These are phyloP conservation scores for Electrophaes corylata DNA, from an alignment of 2,888 invertebrate species.

Conservation along the genomic window DNA sequence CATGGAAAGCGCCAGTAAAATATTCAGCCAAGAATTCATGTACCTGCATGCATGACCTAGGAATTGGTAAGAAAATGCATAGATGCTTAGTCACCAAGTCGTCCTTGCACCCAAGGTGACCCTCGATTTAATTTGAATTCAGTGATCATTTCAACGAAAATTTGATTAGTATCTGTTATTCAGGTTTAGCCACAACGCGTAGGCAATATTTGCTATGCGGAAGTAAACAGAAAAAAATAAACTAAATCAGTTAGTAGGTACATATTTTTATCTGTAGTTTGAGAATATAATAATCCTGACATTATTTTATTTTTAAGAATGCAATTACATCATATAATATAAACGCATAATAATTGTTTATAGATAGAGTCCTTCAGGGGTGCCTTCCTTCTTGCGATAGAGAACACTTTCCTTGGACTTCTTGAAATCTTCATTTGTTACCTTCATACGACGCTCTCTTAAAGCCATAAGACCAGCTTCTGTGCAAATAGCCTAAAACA, in stretches of 20 bases:
- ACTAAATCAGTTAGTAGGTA: slow-evolving; percentile 6
- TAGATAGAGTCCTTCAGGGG: slow-evolving; percentile 99
- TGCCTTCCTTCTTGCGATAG: slow-evolving; percentile 99
- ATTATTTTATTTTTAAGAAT: slow-evolving; percentile 15
- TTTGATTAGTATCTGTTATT: too few relatives aligned
- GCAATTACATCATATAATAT: slow-evolving; percentile 26
- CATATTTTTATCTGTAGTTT: slow-evolving; percentile 22
- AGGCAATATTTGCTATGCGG: too few relatives aligned
- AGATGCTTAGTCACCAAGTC: too few relatives aligned
- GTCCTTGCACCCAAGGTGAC: too few relatives aligned
- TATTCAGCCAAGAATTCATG: too few relatives aligned
- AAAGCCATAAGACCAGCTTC: slow-evolving; percentile 99
- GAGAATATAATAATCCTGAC: slow-evolving; percentile 10
- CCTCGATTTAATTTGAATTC: too few relatives aligned
- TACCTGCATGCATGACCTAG: too few relatives aligned
- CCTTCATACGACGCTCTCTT: slow-evolving; percentile 99
- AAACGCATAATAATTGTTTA: slow-evolving; percentile 76
- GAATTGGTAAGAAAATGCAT: too few relatives aligned
- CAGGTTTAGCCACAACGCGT: too few relatives aligned
- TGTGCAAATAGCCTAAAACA: slow-evolving; percentile 96
- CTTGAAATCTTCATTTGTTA: slow-evolving; percentile 99
- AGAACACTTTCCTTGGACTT: slow-evolving; percentile 99
- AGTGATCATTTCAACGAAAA: too few relatives aligned
- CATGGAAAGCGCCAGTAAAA: too few relatives aligned
- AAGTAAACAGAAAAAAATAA: background rate